phyloP scores from a whole-genome alignment of 2,113 vertebrate species.

The Rhabdornis inornatus region DNA sequence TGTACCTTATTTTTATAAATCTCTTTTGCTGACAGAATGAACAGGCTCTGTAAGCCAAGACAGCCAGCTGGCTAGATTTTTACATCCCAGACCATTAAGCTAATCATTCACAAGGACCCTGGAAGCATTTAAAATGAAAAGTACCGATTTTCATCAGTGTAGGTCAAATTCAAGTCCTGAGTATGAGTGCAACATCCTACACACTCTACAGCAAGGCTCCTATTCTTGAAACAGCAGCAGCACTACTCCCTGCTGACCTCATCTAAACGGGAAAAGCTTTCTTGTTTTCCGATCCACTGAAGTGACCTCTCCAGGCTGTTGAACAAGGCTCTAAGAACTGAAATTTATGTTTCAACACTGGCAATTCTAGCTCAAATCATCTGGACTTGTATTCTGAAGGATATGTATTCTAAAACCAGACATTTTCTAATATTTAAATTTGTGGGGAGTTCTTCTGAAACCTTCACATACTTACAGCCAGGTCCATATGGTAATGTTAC shows the following conservation, averaged over 20 bases:
- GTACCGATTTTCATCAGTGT: not conserved
- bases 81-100: not conserved
- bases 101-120: not conserved
- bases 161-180: not conserved
- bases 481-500: not conserved
- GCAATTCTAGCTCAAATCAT: not conserved
- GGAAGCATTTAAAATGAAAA: not conserved
- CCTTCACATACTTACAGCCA: not conserved
- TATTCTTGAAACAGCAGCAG: not conserved
- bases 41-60: not conserved
- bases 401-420: not conserved
- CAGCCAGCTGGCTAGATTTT: not conserved
- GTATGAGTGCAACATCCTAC: not conserved
- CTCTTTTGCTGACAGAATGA: not conserved
- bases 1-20: not conserved
- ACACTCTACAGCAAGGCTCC: not conserved
- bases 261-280: not conserved
- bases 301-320: not conserved
- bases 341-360: not conserved
- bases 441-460: not conserved
- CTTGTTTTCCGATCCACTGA: not conserved
- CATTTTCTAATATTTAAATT: not conserved
- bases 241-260: not conserved
- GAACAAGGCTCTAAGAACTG: not conserved
- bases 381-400: not conserved